A percentile compares a stretch with the other conserved stretches of the same genome.
These are phyloP conservation scores for Sinosuthora webbiana DNA, from an alignment of 2,113 vertebrate species.

Conservation along the genomic window DNA sequence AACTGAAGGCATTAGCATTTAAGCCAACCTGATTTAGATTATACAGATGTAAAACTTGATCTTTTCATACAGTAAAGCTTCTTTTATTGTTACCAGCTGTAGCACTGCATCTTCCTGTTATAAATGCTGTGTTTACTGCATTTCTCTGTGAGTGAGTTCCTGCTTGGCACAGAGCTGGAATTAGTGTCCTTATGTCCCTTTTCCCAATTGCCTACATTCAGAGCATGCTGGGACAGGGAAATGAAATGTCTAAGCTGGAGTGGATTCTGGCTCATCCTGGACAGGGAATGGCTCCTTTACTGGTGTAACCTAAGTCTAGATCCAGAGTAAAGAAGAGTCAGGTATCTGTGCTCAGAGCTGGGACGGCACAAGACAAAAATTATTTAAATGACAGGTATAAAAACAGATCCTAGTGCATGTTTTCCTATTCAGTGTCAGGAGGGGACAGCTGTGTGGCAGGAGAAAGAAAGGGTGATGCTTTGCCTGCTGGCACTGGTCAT, in stretches of 20 bases:
- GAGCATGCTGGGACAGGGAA: not conserved
- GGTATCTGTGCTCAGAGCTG: not conserved
- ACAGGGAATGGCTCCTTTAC: not conserved
- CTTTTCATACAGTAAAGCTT: slow-evolving; percentile 29
- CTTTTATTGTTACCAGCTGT: slow-evolving; percentile 22
- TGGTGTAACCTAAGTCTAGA: not conserved
- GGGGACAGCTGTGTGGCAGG: not conserved
- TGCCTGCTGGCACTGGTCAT: not conserved
- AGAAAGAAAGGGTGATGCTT: not conserved
- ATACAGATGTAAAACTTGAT: slow-evolving; percentile 46
- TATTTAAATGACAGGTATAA: not conserved
- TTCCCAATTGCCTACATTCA: not conserved
- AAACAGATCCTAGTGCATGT: not conserved
- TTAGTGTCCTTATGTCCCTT: not conserved
- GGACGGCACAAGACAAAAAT: not conserved
- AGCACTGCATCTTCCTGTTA: not conserved
- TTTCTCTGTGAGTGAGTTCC: not conserved
- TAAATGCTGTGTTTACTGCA: slow-evolving; percentile 1
- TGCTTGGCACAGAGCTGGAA: not conserved
- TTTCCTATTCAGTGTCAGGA: not conserved
- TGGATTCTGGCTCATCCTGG: not conserved
- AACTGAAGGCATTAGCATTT: slow-evolving; percentile 19
- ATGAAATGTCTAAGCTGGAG: not conserved
- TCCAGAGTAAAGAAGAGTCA: not conserved
- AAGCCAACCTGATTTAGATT: slow-evolving; percentile 41